phyloP scores from a whole-genome alignment of 2,888 invertebrate species.

The Cremastobaeus sp. region DNA sequence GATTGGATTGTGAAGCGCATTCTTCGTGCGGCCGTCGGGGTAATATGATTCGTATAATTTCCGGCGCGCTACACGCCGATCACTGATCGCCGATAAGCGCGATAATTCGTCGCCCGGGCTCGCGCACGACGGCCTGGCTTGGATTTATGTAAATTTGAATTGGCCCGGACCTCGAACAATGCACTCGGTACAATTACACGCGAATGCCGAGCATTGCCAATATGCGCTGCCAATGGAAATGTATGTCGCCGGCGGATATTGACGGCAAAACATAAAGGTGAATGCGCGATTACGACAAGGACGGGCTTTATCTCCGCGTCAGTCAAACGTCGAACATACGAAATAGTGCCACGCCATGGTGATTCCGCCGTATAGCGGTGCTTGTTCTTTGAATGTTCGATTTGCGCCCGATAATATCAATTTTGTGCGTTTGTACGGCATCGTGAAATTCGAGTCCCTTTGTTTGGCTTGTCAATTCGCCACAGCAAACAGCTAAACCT shows the following conservation, averaged over 20 bases:
- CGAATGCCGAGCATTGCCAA: conserved; percentile 38
- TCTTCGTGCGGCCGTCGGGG: conserved; percentile 61
- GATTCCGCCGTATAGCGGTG: conserved; percentile 9
- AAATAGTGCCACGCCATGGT: conserved; percentile 30
- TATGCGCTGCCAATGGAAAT: conserved; percentile 47
- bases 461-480: conserved; percentile 24
- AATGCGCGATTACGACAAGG: conserved; percentile 35
- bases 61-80: conserved; percentile 64
- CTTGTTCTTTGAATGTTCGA: conserved; percentile 44
- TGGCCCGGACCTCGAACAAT: conserved; percentile 56
- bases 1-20: conserved; percentile 64
- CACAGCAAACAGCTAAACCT: not conserved
- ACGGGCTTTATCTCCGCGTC: conserved; percentile 40
- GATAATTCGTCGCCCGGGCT: conserved; percentile 59
- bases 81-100: conserved; percentile 60
- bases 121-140: conserved; percentile 26
- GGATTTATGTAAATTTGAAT: conserved; percentile 62
- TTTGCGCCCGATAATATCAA: conserved; percentile 43
- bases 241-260: conserved; percentile 49
- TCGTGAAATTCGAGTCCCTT: conserved; percentile 35
- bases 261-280: conserved; percentile 48
- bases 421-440: conserved; percentile 31
- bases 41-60: conserved; percentile 70
- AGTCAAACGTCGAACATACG: conserved; percentile 46
- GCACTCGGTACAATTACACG: conserved; percentile 50